Evolutionary conservation across 2,113 vertebrate genomes (phyloP).

Genomic region (Psophia crepitans): DNA sequence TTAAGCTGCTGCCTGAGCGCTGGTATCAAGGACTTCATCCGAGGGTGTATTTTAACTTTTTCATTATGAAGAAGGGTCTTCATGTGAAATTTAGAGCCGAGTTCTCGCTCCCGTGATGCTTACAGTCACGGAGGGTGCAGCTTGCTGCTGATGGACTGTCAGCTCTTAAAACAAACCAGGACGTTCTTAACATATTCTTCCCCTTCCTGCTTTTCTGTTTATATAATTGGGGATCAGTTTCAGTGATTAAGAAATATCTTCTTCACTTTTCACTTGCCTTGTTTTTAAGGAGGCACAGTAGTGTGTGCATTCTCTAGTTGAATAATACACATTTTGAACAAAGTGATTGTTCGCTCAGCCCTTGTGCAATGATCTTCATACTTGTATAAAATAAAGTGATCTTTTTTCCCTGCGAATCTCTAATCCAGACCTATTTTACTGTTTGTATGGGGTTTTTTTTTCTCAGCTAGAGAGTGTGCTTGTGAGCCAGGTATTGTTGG

Average conservation of each 20-base stretch:
- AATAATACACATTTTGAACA: neutral
- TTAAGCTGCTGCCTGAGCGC: neutral
- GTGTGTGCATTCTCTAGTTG: neutral
- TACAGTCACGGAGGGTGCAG: neutral
- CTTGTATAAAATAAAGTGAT: neutral
- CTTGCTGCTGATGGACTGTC: neutral
- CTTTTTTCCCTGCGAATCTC: neutral
- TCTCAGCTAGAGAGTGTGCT: neutral
- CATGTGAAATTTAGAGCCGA: neutral
- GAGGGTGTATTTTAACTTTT: neutral
- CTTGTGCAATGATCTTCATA: neutral
- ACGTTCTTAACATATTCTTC: neutral
- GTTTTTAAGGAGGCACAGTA: neutral
- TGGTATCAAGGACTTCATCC: neutral
- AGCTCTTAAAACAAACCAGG: neutral
- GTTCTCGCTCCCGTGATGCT: fast-evolving
- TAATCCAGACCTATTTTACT: neutral
- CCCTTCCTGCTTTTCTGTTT: neutral
- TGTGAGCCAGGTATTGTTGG: neutral
- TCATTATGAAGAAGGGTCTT: neutral
- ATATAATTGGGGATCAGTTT: neutral
- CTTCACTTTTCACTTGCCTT: neutral
- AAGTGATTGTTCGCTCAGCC: neutral
- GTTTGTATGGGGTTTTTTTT: too few species aligned
- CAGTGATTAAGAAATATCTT: neutral